Evolutionary conservation across 2,113 vertebrate genomes (phyloP).

Genomic region (Ancistrus triradiatus): DNA sequence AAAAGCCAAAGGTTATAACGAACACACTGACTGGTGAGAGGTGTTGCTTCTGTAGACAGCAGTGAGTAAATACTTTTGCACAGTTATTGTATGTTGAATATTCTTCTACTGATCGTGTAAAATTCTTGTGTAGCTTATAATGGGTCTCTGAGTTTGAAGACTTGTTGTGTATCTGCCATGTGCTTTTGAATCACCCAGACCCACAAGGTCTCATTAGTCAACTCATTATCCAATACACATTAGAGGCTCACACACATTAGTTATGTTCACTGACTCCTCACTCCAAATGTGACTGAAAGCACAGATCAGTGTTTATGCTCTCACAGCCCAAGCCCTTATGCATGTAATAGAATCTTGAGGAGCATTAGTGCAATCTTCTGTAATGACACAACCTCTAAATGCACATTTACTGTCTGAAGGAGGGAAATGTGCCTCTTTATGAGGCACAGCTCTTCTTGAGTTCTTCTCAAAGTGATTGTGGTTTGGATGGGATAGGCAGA

Average conservation of each 20-base stretch:
- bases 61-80: too few species aligned
- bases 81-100: background rate
- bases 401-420: background rate
- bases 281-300: constrained; percentile 12
- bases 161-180: constrained; percentile 8
- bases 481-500: constrained; percentile 42
- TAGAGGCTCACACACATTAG: constrained; percentile 3
- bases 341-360: constrained; percentile 5
- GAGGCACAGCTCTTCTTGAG: constrained; percentile 13
- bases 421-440: constrained; percentile 10
- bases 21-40: background rate
- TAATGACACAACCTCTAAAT: constrained; percentile 14
- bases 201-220: constrained; percentile 27
- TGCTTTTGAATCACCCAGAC: constrained; percentile 35
- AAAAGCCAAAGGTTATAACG: constrained; percentile 8
- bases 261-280: background rate
- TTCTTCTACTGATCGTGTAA: background rate
- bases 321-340: constrained; percentile 14
- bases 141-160: background rate
- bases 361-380: background rate
- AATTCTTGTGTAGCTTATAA: background rate
- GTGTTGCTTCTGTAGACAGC: background rate
- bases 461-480: constrained; percentile 37
- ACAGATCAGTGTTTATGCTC: background rate
- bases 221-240: constrained; percentile 39